Conservation (phyloP, 2,888 invertebrate species). For the Fissipunctia ypsillon region DNA sequence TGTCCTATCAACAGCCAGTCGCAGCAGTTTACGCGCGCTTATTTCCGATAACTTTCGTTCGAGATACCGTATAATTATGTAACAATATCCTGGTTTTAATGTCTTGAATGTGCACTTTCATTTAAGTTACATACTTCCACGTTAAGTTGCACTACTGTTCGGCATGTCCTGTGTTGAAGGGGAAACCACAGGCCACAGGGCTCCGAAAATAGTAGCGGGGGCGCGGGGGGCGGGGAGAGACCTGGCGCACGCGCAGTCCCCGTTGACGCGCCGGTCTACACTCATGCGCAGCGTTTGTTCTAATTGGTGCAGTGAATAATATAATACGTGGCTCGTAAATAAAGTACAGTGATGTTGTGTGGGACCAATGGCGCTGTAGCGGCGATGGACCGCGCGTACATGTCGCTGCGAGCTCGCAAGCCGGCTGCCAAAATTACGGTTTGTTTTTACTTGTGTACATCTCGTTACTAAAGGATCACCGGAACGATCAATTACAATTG, state of each 20-base stretch:
- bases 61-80: neutral
- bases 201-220: conserved; percentile 83
- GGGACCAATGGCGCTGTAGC: conserved; percentile 86
- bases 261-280: conserved; percentile 71
- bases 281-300: conserved; percentile 67
- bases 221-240: conserved; percentile 70
- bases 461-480: no score
- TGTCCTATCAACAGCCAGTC: neutral
- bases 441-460: conserved; percentile 65
- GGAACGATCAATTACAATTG: no score
- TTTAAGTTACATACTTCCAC: conserved; percentile 33
- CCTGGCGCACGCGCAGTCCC: conserved; percentile 76
- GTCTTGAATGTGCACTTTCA: conserved; percentile 7
- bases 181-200: conserved; percentile 72
- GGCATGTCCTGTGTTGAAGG: conserved; percentile 60
- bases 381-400: conserved; percentile 89
- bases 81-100: conserved; percentile 14
- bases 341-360: conserved; percentile 80
- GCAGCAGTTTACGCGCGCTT: neutral
- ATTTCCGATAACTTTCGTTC: neutral
- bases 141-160: conserved; percentile 55
- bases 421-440: conserved; percentile 84
- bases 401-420: conserved; percentile 89
- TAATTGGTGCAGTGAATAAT: conserved; percentile 61
- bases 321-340: conserved; percentile 45